phyloP scores from a whole-genome alignment of 2,888 invertebrate genomes.

The Dasysyrphus albostriatus region DNA sequence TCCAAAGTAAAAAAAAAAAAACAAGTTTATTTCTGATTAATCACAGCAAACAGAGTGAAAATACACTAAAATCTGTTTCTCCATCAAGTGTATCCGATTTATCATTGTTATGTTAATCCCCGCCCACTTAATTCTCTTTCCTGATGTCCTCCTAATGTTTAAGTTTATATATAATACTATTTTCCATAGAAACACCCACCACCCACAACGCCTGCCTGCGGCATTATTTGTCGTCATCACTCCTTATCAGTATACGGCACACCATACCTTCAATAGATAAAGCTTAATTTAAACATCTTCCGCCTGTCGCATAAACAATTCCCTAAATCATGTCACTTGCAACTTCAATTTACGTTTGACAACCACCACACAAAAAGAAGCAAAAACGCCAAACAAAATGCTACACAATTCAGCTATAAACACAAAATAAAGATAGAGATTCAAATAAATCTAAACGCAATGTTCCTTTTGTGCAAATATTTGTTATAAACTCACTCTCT shows the following conservation, averaged over 20 bases:
- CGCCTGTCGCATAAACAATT: conserved; percentile 12
- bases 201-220: background rate
- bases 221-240: conserved; percentile 17
- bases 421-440: conserved; percentile 44
- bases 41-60: background rate
- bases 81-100: background rate
- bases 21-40: background rate
- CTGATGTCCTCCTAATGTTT: background rate
- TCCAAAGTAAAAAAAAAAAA: background rate
- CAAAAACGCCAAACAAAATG: background rate
- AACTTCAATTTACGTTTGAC: conserved; percentile 62
- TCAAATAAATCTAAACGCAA: conserved; percentile 65
- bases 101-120: conserved; percentile 1
- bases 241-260: background rate
- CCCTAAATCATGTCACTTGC: conserved; percentile 60
- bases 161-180: background rate
- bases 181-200: background rate
- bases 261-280: conserved; percentile 7
- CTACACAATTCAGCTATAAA: conserved; percentile 29
- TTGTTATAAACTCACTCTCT: conserved; percentile 39
- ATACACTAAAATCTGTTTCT: background rate
- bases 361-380: conserved; percentile 20
- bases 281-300: conserved; percentile 38
- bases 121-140: background rate
- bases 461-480: conserved; percentile 71